Base-by-base conservation (phyloP, 2,113 vertebrate species). In the Pterocles gutturalis region DNA sequence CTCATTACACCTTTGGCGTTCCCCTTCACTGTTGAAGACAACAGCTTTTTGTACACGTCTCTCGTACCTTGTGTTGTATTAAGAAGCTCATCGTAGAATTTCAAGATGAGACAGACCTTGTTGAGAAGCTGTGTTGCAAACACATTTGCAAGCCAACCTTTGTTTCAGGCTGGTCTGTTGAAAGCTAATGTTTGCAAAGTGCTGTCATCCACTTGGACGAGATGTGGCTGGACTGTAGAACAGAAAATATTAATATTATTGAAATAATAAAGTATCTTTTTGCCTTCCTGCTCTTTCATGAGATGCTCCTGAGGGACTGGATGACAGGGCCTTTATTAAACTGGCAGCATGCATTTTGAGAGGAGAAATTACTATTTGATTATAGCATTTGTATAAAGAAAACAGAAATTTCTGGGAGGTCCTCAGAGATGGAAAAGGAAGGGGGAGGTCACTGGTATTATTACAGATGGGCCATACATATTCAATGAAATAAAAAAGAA, bases 241-340 rank as follows among this genome's bases (percentile, higher is more conserved):
- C 5, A 51, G 62, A 73, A 76, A 71, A 78, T 60, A 70, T 70
- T 83, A 64, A 81, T 87, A 34, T 71, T 73, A 81, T 69, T 94
- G 85, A 95, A 95, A 43, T 83, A 97, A 94, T 87, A 36, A 92
- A 94, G 48, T 67, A 24, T 87, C 66, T 82, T 83, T 43, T 65
- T 96, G 53, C 89, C 71, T 89, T 95, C 31, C 34, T 85, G 21
- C n/a, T 94, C 75, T 95, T 97, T 89, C 54, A 77, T 84, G 85
- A 89, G 69, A 73, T 11, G 13, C 70, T 90, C 64, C 62, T 83
- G 81, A 91, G 82, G 88, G 92, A 77, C 48, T 84, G 75, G 70
- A 82, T 96, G 88, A 93, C 75, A 51, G 41, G 36, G 61, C 55
- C 76, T 67, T 93, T 97, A 96, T 97, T 96, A 97, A 97, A 97